These are phyloP conservation scores for Thumatha senex DNA, from an alignment of 2,888 invertebrate genomes.

Conservation along the genomic window DNA sequence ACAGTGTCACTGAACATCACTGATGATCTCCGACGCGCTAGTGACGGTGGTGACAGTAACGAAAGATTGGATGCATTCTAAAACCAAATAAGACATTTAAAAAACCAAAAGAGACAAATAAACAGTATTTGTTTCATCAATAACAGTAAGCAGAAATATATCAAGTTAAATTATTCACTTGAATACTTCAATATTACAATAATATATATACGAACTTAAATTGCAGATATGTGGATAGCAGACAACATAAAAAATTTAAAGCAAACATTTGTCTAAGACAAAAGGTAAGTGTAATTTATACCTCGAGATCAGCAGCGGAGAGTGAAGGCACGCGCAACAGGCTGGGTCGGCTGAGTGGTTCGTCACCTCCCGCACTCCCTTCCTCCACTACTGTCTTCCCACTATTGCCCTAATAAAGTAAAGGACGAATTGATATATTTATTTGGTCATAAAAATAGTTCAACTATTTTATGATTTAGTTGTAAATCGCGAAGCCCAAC, in stretches of 20 bases:
- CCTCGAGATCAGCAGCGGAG: slow-evolving; percentile 84
- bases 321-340: slow-evolving; percentile 84
- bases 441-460: not conserved
- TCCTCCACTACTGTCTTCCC: slow-evolving; percentile 55
- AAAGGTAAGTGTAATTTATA: slow-evolving; percentile 24
- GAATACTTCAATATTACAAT: no score
- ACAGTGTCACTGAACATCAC: slow-evolving; percentile 96
- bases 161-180: no score
- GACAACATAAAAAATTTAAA: not conserved
- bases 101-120: no score
- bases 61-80: slow-evolving; percentile 87
- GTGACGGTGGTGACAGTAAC: slow-evolving; percentile 88
- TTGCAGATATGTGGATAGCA: no score
- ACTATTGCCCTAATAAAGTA: slow-evolving; percentile 56
- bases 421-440: not conserved
- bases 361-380: slow-evolving; percentile 56
- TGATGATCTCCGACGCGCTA: slow-evolving; percentile 89
- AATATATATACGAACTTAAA: no score
- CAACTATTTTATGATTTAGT: no score
- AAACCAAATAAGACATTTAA: not conserved
- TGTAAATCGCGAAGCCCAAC: no score
- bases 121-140: no score
- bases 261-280: not conserved
- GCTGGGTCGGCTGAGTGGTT: slow-evolving; percentile 80
- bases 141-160: no score